These are phyloP conservation scores for Chrysolina haemoptera DNA, from an alignment of 2,888 invertebrate genomes.

Conservation along the genomic window DNA sequence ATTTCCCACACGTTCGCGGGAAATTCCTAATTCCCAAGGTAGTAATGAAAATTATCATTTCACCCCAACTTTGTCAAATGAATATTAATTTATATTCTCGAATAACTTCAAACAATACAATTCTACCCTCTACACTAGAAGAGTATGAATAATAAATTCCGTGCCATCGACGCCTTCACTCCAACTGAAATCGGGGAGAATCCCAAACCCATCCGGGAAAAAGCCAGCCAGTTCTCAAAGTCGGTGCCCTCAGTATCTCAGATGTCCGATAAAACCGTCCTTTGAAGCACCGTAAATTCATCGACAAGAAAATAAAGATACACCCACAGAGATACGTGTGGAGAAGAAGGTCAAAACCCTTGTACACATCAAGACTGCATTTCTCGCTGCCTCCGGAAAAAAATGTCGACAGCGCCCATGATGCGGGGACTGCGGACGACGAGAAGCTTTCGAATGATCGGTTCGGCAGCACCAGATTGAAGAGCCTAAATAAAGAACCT, in stretches of 20 bases:
- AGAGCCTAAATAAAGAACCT: conserved; percentile 45
- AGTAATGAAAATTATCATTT: too few relatives aligned
- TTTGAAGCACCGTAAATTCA: conserved; percentile 32
- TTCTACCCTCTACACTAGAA: too few relatives aligned
- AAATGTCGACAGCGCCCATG: conserved; percentile 39
- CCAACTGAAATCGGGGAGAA: not conserved
- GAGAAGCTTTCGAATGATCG: conserved; percentile 41
- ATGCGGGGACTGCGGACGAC: conserved; percentile 33
- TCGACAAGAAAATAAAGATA: conserved; percentile 33
- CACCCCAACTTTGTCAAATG: too few relatives aligned
- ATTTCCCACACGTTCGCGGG: too few relatives aligned
- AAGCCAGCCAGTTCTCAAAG: conserved; percentile 4
- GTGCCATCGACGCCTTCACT: not conserved
- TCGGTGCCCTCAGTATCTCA: conserved; percentile 24
- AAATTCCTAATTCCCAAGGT: too few relatives aligned
- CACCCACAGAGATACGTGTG: conserved; percentile 33
- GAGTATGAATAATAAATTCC: not conserved
- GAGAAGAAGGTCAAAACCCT: conserved; percentile 34
- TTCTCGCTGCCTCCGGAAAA: conserved; percentile 24
- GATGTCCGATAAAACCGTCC: conserved; percentile 29
- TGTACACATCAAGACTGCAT: conserved; percentile 20
- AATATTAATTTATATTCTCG: too few relatives aligned
- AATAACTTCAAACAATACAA: too few relatives aligned
- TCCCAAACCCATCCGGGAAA: not conserved
- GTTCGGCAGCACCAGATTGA: conserved; percentile 41